Evolutionary conservation across 2,797 vertebrate genomes (phyloP).

Genomic region (Enteromius unitaeniatus): DNA sequence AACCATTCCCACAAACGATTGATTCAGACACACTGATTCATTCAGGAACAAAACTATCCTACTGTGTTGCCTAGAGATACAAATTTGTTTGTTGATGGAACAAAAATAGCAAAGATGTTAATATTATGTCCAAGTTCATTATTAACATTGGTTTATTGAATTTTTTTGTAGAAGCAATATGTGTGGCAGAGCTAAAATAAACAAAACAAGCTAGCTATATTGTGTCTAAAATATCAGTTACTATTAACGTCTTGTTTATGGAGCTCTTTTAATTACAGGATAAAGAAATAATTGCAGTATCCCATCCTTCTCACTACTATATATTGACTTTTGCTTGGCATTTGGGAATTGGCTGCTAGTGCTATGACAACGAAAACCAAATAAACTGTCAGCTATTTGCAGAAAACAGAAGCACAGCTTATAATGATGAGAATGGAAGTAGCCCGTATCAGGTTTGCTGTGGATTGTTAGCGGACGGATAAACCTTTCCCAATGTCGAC

Average conservation of each 20-base stretch:
- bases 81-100: background rate
- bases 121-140: background rate
- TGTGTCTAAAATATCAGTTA: constrained; percentile 20
- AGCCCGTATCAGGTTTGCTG: constrained; percentile 23
- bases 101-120: background rate
- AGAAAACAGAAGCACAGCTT: constrained; percentile 39
- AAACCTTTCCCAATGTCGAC: constrained; percentile 55
- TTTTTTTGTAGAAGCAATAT: background rate
- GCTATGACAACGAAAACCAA: constrained; percentile 21
- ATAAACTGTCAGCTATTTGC: constrained; percentile 37
- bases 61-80: background rate
- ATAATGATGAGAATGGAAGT: constrained; percentile 13
- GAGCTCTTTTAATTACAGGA: constrained; percentile 12
- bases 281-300: constrained; percentile 15
- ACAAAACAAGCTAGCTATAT: background rate
- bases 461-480: constrained; percentile 25
- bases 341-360: constrained; percentile 28
- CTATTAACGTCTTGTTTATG: constrained; percentile 10
- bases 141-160: background rate
- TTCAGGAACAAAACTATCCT: background rate
- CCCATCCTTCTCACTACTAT: constrained; percentile 11
- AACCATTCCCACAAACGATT: background rate
- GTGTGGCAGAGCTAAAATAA: background rate
- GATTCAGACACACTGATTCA: background rate
- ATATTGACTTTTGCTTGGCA: constrained; percentile 10